phyloP scores from a whole-genome alignment of 2,888 invertebrate genomes.

The Napeogenes inachia region DNA sequence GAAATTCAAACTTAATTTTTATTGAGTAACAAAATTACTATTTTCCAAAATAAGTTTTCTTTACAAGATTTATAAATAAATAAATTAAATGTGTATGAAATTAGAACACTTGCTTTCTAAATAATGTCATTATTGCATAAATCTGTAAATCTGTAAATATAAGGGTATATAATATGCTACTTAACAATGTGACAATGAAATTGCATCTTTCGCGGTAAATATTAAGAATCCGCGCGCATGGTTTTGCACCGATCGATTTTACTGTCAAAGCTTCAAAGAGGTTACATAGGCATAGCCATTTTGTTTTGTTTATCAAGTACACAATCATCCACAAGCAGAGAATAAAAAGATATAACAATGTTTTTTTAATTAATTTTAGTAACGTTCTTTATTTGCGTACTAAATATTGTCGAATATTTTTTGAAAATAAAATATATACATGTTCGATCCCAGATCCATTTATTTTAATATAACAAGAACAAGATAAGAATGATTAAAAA shows the following conservation, averaged over 20 bases:
- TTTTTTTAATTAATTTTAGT: background rate
- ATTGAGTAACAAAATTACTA: too few relatives aligned
- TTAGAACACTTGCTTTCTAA: too few relatives aligned
- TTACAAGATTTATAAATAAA: too few relatives aligned
- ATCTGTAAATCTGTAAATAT: too few relatives aligned
- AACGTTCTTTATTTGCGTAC: too few relatives aligned
- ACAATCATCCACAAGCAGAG: background rate
- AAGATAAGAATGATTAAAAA: background rate
- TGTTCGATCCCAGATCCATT: too few relatives aligned
- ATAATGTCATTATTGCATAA: too few relatives aligned
- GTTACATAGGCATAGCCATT: slow-evolving; percentile 16
- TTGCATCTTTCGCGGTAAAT: slow-evolving; percentile 46
- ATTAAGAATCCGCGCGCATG: slow-evolving; percentile 46
- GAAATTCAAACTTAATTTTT: background rate
- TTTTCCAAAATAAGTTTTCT: too few relatives aligned
- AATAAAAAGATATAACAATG: background rate
- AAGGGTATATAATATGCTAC: background rate
- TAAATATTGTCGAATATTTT: too few relatives aligned
- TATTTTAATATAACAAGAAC: background rate
- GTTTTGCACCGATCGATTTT: slow-evolving; percentile 47
- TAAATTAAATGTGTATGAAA: too few relatives aligned
- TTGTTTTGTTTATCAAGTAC: slow-evolving; percentile 7
- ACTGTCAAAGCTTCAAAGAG: slow-evolving; percentile 30
- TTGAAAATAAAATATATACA: too few relatives aligned
- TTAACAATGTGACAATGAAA: background rate